Evolutionary conservation across 2,797 vertebrate species (phyloP), one percentile per base, ranked within the genome.

Genomic region (Melanotaenia maccullochi): DNA sequence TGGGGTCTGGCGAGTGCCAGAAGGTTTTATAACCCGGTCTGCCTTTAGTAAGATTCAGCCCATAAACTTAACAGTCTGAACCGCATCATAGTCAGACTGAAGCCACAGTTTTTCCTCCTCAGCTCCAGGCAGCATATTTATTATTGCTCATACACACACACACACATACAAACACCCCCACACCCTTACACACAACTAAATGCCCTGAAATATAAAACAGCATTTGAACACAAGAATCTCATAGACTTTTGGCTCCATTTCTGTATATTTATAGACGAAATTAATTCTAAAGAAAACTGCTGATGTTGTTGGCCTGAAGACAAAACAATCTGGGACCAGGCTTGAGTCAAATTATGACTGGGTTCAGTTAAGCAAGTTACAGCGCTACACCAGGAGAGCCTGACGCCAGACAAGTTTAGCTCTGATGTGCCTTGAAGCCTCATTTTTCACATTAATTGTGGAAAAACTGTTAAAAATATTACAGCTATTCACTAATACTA

Each of bases 1-100:
- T 69, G 82, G 89, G 84, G 86, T 89, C 81, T 86, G 81, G 78
- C 44, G 25, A 79, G 64, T 63, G 78, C 71, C 71, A 64, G 67
- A 73, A 65, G 47, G 38, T 89, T 90, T 92, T 89, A 90, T 70
- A 73, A 84, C 82, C 52, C 66, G 20, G 81, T 85, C 87, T 93
- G 89, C 81, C 84, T 84, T 87, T 83, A 82, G 79, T 86, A 44
- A 89, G 77, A 88, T 84, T 67, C 72, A 90, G 84, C 65, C 74
- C 60, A 61, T 93, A 91, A 93, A 94, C 88, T 85, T 89, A 85
- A 89, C 78, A 87, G 79, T 86, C 87, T 86, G 32, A 76, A 93
- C 91, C 86, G 81, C 90, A 89, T 87, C 90, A 89, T 61, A 89
- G 83, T 76, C 65, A 72, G 71, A 65, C 73, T 65, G 58, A 77